Evolutionary conservation across 2,797 vertebrate species (phyloP).

Genomic region (Zalophus californianus): DNA sequence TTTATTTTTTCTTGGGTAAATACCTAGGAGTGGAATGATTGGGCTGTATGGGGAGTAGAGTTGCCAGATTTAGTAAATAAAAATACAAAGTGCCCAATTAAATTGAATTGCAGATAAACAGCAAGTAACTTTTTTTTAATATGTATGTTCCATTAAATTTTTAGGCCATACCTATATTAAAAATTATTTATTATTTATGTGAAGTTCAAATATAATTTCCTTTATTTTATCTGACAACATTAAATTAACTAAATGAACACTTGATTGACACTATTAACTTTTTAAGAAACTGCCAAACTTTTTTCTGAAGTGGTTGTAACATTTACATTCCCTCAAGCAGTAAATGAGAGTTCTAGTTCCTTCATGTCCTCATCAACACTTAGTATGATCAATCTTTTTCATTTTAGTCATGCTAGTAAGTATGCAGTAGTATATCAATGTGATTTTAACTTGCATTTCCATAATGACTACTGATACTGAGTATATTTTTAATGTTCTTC

Average conservation of each 20-base stretch:
- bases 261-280: background rate
- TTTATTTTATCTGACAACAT: background rate
- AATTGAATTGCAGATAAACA: background rate
- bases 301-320: background rate
- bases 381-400: background rate
- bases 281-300: background rate
- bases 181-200: background rate
- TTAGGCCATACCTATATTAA: background rate
- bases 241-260: background rate
- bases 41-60: background rate
- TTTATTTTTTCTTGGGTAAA: background rate
- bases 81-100: background rate
- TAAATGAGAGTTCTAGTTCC: background rate
- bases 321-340: background rate
- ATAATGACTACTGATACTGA: background rate
- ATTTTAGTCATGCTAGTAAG: background rate
- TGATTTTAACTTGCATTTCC: background rate
- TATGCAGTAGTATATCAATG: background rate
- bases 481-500: background rate
- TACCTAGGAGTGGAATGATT: background rate
- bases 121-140: background rate
- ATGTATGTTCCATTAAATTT: background rate
- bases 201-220: background rate
- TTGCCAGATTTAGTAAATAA: background rate
- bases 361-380: background rate